These are phyloP conservation scores for Vidua chalybeata DNA, from an alignment of 2,113 vertebrate species.

Conservation along the genomic window DNA sequence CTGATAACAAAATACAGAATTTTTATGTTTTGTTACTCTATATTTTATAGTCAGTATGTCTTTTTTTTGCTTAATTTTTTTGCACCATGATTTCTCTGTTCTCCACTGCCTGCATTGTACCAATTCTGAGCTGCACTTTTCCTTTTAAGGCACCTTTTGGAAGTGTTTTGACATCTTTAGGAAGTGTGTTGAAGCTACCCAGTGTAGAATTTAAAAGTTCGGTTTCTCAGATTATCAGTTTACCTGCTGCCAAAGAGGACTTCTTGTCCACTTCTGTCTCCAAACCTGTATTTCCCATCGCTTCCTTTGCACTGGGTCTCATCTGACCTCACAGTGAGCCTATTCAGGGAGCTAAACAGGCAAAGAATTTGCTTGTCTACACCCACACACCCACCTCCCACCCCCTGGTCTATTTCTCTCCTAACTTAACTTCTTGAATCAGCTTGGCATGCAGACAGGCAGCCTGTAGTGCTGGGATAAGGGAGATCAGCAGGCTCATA, in stretches of 20 bases:
- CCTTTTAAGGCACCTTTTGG: background rate
- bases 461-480: background rate
- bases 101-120: background rate
- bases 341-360: background rate
- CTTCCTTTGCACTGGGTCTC: background rate
- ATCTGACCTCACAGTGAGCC: background rate
- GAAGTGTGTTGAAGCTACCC: background rate
- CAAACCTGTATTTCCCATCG: background rate
- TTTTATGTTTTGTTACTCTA: background rate
- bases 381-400: background rate
- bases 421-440: background rate
- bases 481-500: background rate
- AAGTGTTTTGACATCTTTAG: background rate
- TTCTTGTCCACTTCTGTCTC: background rate
- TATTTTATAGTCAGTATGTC: background rate
- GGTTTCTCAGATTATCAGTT: background rate
- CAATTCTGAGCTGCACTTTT: background rate
- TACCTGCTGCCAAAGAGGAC: background rate
- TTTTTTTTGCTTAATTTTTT: background rate
- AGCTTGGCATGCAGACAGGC: background rate
- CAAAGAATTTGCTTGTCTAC: background rate
- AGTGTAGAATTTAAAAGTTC: background rate
- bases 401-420: background rate
- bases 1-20: background rate
- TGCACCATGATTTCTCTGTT: background rate